These are phyloP conservation scores for Anas bahamensis DNA, from an alignment of 2,797 vertebrate species.

Conservation along the genomic window DNA sequence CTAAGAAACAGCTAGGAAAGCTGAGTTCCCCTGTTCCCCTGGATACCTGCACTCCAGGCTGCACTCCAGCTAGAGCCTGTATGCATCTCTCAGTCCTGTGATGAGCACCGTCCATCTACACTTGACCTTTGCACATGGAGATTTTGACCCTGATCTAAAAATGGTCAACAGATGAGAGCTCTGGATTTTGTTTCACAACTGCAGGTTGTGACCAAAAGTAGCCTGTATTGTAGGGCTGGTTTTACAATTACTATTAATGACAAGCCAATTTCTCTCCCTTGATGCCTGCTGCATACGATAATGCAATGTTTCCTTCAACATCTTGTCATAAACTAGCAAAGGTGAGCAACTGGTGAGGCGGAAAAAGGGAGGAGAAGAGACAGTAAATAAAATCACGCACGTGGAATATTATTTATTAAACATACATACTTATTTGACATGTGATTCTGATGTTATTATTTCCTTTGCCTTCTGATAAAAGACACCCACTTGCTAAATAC, in stretches of 20 bases:
- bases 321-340: conserved; percentile 37
- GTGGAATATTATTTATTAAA: conserved; percentile 36
- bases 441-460: conserved; percentile 12
- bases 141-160: conserved; percentile 25
- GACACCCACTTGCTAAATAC: neutral
- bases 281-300: conserved; percentile 45
- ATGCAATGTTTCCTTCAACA: conserved; percentile 29
- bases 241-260: conserved; percentile 51
- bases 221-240: conserved; percentile 9
- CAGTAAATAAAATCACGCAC: conserved; percentile 21
- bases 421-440: neutral
- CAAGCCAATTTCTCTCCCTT: conserved; percentile 25
- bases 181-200: neutral
- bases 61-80: neutral
- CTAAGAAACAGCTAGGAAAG: neutral
- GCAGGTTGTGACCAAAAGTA: neutral
- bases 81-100: neutral
- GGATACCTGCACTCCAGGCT: neutral
- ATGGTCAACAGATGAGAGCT: neutral
- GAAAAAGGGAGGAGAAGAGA: conserved; percentile 36
- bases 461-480: conserved; percentile 15
- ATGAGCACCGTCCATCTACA: neutral
- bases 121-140: neutral
- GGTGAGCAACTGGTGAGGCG: conserved; percentile 35
- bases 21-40: neutral